These are phyloP conservation scores for Nymphalis c-album DNA, from an alignment of 2,888 invertebrate genomes.

Conservation along the genomic window DNA sequence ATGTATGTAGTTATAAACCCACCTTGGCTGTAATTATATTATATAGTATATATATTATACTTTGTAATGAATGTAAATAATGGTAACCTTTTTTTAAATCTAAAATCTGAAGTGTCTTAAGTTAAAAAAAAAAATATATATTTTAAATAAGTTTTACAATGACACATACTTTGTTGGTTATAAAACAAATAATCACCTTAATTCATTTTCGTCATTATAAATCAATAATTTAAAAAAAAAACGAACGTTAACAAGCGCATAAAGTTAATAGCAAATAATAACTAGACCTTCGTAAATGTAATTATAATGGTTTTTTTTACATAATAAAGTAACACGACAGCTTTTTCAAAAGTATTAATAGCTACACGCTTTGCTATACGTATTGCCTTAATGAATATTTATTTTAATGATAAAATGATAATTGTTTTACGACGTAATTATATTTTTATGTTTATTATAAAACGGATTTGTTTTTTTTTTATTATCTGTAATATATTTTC, in stretches of 20 bases:
- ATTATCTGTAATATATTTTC: background rate
- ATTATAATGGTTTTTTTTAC: background rate
- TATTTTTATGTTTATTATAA: background rate
- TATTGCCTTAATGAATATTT: slow-evolving; percentile 4
- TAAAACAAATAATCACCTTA: too few species aligned
- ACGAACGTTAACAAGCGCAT: background rate
- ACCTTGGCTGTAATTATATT: too few species aligned
- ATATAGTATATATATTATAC: too few species aligned
- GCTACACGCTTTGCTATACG: background rate
- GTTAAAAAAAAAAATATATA: too few species aligned
- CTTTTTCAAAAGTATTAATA: slow-evolving; percentile 9
- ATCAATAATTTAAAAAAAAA: background rate
- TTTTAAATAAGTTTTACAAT: too few species aligned
- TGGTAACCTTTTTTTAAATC: too few species aligned
- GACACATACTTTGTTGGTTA: too few species aligned
- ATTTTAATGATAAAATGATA: slow-evolving; percentile 5
- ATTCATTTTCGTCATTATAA: background rate
- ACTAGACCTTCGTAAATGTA: background rate
- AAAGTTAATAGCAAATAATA: background rate
- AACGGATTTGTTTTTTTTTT: background rate
- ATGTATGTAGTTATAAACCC: too few species aligned
- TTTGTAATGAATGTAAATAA: too few species aligned
- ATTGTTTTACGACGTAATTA: slow-evolving; percentile 5
- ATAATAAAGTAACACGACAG: background rate
- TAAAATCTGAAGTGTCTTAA: too few species aligned